phyloP scores from a whole-genome alignment of 2,888 invertebrate genomes.

The Polia nebulosa region DNA sequence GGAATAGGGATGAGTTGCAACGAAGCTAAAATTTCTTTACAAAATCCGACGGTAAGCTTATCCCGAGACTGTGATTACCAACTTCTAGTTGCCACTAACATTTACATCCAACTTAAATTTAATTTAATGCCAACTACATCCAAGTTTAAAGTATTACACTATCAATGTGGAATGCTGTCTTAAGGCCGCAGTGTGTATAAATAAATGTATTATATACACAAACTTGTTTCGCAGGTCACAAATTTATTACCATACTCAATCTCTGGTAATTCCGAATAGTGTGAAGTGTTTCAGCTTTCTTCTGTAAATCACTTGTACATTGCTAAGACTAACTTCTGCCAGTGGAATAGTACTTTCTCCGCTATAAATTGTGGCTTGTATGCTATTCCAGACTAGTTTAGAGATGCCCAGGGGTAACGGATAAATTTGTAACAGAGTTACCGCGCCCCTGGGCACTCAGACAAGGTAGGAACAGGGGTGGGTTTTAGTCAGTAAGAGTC shows the following conservation, averaged over 20 bases:
- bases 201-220: constrained; percentile 28
- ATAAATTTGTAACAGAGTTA: no score
- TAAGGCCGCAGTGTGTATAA: constrained; percentile 34
- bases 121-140: constrained; percentile 31
- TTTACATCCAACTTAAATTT: constrained; percentile 2
- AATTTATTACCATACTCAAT: constrained; percentile 20
- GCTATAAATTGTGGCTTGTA: no score
- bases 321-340: neutral
- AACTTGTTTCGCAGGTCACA: constrained; percentile 39
- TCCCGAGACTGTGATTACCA: neutral
- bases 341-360: no score
- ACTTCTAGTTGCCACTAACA: no score
- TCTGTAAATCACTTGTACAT: constrained; percentile 23
- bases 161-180: constrained; percentile 52
- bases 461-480: no score
- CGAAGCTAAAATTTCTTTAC: neutral
- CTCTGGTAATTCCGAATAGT: constrained; percentile 14
- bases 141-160: constrained; percentile 50
- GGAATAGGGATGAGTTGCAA: no score
- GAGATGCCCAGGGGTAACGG: no score
- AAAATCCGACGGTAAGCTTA: neutral
- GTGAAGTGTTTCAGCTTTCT: constrained; percentile 30
- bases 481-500: no score
- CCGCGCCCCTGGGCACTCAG: no score
- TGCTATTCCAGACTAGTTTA: no score